phyloP scores from a whole-genome alignment of 30 jellyfish, hydroid and myxozoan species.

The Cassiopea andromeda region DNA sequence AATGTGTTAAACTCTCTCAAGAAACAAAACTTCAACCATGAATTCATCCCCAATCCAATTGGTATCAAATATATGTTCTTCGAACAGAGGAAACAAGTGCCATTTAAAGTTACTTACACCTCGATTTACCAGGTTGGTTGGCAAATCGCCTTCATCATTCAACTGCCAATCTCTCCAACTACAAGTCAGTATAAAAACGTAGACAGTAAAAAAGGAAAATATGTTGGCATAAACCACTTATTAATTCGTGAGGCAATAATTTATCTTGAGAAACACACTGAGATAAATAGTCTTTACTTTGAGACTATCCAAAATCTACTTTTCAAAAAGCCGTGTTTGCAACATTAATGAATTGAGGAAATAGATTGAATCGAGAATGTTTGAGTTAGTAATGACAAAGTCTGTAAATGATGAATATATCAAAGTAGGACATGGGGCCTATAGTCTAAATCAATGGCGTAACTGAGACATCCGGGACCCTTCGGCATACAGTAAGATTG shows the following conservation, averaged over 20 bases:
- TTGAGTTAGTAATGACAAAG: too few species aligned
- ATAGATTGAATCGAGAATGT: too few species aligned
- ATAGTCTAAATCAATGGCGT: too few species aligned
- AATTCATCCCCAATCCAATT: not conserved
- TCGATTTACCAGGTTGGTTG: slow-evolving; percentile 75
- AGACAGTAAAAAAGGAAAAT: not conserved
- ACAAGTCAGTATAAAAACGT: not conserved
- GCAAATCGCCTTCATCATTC: slow-evolving; percentile 93
- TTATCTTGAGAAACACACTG: too few species aligned
- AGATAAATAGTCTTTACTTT: too few species aligned
- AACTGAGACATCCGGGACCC: too few species aligned
- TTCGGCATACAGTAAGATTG: too few species aligned
- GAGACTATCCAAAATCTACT: too few species aligned
- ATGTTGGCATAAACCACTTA: not conserved
- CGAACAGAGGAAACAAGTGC: not conserved
- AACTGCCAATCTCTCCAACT: slow-evolving; percentile 94
- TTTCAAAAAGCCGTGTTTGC: too few species aligned
- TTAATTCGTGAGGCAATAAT: not conserved
- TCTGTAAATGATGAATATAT: too few species aligned
- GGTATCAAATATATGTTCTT: not conserved
- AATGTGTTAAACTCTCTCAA: not conserved
- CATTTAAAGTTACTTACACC: slow-evolving; percentile 65
- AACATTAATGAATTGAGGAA: too few species aligned
- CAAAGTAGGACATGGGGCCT: too few species aligned
- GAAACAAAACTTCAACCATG: not conserved